phyloP scores from a whole-genome alignment of 2,888 invertebrate genomes.

The Galerucella pusilla region DNA sequence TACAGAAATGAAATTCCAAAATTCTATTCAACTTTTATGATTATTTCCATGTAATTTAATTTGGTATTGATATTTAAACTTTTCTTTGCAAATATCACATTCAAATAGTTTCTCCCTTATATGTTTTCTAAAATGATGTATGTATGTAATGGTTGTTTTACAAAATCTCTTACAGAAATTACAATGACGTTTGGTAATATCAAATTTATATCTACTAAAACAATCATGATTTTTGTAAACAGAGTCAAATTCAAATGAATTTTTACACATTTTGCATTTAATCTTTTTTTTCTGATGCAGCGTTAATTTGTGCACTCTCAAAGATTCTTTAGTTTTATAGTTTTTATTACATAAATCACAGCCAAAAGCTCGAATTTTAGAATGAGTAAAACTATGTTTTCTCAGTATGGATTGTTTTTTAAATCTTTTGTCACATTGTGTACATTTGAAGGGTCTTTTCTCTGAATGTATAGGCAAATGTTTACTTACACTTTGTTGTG shows the following conservation, averaged over 20 bases:
- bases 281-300: conserved; percentile 31
- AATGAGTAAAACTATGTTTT: conserved; percentile 47
- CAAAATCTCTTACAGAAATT: conserved; percentile 38
- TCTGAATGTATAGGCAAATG: conserved; percentile 49
- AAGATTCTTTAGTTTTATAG: conserved; percentile 46
- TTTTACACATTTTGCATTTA: conserved; percentile 38
- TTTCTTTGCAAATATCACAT: conserved; percentile 35
- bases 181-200: conserved; percentile 34
- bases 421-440: conserved; percentile 44
- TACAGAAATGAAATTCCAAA: not conserved
- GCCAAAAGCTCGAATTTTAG: conserved; percentile 35
- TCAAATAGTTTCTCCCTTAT: conserved; percentile 27
- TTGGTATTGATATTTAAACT: conserved; percentile 37
- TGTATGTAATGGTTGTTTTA: conserved; percentile 34
- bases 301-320: conserved; percentile 43
- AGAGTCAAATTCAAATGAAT: conserved; percentile 35
- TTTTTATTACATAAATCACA: conserved; percentile 45
- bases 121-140: conserved; percentile 37
- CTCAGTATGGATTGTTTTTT: conserved; percentile 48
- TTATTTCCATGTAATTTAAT: conserved; percentile 35
- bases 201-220: conserved; percentile 31
- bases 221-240: conserved; percentile 39
- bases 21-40: conserved; percentile 26
- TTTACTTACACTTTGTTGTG: conserved; percentile 48
- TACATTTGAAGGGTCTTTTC: conserved; percentile 47